Base-by-base conservation (phyloP, 2,113 vertebrate genomes). In the Sylvicapra grimmia region DNA sequence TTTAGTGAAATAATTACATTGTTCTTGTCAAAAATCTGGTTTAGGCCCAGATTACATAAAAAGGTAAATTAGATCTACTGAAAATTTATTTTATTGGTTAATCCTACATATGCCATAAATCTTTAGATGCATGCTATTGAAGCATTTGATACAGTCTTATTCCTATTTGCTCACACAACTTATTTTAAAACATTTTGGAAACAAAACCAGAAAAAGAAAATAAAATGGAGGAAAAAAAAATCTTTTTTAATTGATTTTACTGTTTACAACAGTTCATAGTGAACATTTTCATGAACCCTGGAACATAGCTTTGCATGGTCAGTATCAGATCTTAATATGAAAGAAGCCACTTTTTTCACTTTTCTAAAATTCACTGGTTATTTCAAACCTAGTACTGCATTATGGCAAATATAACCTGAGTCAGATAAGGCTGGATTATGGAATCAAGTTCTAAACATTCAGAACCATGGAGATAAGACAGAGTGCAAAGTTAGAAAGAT, bases 1-100 rank as follows among this genome's bases (percentile, higher is more conserved):
- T 92, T 92, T 11, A 58, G 1, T 59, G 53, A 96, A 96, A 97
- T 92, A 36, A 94, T 51, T 90, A 65, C 4, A 90, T 25, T 84
- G 36, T 47, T 97, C 56, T 89, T 96, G 31, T 93, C 29, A 94
- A 90, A 94, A 86, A 85, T 75, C 36, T 92, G 25, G 31, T 29
- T 86, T 59, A 47, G 27, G 25, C 25, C 29, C 29, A 93, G 58
- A 87, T 94, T 86, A 94, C 8, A 89, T 58, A 77, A 85, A 75
- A 59, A 96, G 12, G 25, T 84, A 13, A 88, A 83, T 47, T 85
- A 86, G 54, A 11, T 53, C 21, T 72, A 75, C 6, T 59, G 21
- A 90, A 53, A 49, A 72, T 47, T 59, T 80, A 94, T 58, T 92
- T 93, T 53, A 49, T 87, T 79, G 11, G 25, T 44, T 96, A 88